Base-by-base conservation (phyloP, 2,888 invertebrate genomes). In the Trichogramma evanescens region DNA sequence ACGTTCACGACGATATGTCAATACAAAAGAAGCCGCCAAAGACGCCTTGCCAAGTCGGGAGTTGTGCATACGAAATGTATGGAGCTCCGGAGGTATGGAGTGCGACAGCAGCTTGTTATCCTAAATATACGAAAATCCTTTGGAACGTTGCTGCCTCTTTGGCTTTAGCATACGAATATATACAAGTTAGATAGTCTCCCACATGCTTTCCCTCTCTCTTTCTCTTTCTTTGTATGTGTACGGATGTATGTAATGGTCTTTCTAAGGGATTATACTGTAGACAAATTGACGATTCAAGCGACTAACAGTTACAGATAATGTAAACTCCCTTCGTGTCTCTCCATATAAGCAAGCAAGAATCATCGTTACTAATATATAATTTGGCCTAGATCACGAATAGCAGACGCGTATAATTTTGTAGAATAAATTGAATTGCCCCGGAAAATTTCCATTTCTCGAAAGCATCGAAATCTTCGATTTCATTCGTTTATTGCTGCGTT, bases 71-170 rank as follows among this genome's bases (percentile, higher is more conserved):
- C 76, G 73, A 76, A 77, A 77, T 72, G 70, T 50, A 53, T 53
- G 55, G 49, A 42, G 50, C 57, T 50, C n/a, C 54, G 6, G 13
- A 39, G 44, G 41, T 26, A 26, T 26, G 26, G 26, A 26, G 26
- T 1, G 26, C 26, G 2, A 26, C 26, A 50, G 50, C 56, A 69
- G 77, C 77, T 77, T 77, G 77, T 77, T 77, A 77, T 77, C 77
- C 77, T 77, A 77, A 77, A 77, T 77, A 77, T 74, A 77, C 76
- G 73, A 76, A 65, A 77, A 77, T 76, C 76, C 76, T 75, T 75
- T 71, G 72, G 74, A 74, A 26, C 26, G 26, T 26, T 26, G 26
- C 26, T 26, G 26, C 26, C 26, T 26, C 26, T 26, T 26, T 26
- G 26, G 26, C 26, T 26, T 26, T 26, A 26, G 26, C 26, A 26